phyloP scores from a whole-genome alignment of 1,140 invertebrate species.

The Musca vetustissima region DNA sequence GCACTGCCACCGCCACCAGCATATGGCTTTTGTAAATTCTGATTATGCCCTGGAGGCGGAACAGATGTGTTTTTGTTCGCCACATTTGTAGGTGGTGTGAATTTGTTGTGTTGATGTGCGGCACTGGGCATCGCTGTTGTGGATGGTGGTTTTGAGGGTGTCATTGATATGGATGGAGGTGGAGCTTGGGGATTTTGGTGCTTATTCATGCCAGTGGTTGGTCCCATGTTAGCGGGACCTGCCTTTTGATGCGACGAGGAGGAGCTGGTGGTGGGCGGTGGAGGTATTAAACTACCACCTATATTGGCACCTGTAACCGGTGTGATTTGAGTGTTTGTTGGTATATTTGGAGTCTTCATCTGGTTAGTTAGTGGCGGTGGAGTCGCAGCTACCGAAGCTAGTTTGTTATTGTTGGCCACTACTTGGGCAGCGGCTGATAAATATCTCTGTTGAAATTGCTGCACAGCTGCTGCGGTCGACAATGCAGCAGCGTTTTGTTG shows the following conservation, averaged over 20 bases:
- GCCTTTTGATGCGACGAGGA: not conserved
- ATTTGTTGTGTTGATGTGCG: slow-evolving; percentile 30
- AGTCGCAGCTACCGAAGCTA: slow-evolving; percentile 15
- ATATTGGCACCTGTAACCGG: slow-evolving; percentile 14
- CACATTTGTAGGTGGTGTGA: slow-evolving; percentile 21
- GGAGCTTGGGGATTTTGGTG: slow-evolving; percentile 20
- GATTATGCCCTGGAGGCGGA: not conserved
- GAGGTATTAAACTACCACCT: not conserved
- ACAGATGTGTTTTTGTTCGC: not conserved
- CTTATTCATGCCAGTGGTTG: not conserved
- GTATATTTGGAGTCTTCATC: slow-evolving; percentile 31
- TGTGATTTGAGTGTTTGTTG: slow-evolving; percentile 31
- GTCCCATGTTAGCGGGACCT: not conserved
- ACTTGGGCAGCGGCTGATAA: slow-evolving; percentile 22
- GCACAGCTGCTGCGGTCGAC: not conserved
- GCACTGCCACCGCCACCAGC: slow-evolving; percentile 2
- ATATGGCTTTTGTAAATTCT: slow-evolving; percentile 24
- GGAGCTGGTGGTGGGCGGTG: not conserved
- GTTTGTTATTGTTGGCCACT: slow-evolving; percentile 19
- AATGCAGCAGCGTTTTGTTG: slow-evolving; percentile 23
- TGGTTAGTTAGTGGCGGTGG: slow-evolving; percentile 27
- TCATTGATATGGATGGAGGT: slow-evolving; percentile 29
- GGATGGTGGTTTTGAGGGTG: slow-evolving; percentile 21
- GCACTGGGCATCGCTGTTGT: slow-evolving; percentile 12
- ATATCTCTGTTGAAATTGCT: slow-evolving; percentile 27